A percentile compares a stretch with the other conserved stretches of the same genome.
Evolutionary conservation across 2,888 invertebrate genomes (phyloP).

Genomic region (Carterocephalus palaemon): DNA sequence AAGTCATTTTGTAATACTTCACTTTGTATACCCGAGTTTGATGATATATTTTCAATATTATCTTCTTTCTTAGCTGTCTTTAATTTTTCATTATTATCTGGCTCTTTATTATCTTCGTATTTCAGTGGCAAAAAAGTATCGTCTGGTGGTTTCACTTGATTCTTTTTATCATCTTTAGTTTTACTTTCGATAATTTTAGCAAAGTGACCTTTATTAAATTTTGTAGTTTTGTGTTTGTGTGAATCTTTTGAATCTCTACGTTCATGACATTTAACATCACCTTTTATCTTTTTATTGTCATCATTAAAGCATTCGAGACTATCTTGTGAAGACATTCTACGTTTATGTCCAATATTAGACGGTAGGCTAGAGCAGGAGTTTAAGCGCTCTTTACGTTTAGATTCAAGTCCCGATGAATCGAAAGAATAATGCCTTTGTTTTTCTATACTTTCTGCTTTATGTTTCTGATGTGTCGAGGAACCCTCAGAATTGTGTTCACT

Average conservation of each 20-base stretch:
- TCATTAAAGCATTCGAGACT: constrained; percentile 78
- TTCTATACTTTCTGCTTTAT: constrained; percentile 55
- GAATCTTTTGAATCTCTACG: constrained; percentile 86
- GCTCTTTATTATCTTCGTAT: constrained; percentile 50
- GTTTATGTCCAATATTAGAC: constrained; percentile 82
- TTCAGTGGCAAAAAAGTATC: constrained; percentile 60
- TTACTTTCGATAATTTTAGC: constrained; percentile 80
- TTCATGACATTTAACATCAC: constrained; percentile 74
- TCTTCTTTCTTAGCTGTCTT: constrained; percentile 53
- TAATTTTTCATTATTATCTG: constrained; percentile 48
- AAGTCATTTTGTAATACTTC: constrained; percentile 73
- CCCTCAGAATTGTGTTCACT: constrained; percentile 43
- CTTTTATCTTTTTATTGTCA: constrained; percentile 81
- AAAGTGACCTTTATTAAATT: constrained; percentile 80
- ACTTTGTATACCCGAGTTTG: constrained; percentile 27
- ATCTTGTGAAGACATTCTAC: constrained; percentile 89
- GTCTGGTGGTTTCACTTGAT: constrained; percentile 70
- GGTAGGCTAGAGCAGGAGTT: constrained; percentile 80
- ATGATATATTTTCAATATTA: constrained; percentile 47
- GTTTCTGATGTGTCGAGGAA: constrained; percentile 36
- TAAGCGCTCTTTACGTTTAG: constrained; percentile 80
- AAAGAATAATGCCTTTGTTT: constrained; percentile 73
- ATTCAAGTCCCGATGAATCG: constrained; percentile 65
- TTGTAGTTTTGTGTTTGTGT: constrained; percentile 70
- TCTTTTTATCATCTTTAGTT: constrained; percentile 80